These are phyloP conservation scores for Steinernema khuongi DNA, from an alignment of 1,140 invertebrate species.

Conservation along the genomic window DNA sequence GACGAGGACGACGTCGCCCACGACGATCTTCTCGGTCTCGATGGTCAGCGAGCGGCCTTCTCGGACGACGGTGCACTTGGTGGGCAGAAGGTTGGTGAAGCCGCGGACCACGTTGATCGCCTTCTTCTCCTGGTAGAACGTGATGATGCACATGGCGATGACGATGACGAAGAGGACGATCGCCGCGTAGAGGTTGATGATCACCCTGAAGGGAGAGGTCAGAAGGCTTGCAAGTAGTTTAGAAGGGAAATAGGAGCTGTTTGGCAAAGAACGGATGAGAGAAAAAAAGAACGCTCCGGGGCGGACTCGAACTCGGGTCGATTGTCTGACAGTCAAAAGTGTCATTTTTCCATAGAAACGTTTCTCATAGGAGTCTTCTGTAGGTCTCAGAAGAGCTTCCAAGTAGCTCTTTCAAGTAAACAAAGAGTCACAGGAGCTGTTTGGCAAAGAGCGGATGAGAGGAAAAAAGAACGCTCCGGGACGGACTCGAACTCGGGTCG, in stretches of 20 bases:
- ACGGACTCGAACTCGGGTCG: no score
- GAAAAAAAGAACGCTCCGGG: no score
- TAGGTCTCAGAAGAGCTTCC: no score
- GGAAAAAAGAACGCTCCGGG: no score
- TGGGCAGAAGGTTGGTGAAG: slow-evolving; percentile 29
- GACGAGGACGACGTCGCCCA: slow-evolving; percentile 51
- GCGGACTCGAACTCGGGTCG: no score
- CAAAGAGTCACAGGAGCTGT: no score
- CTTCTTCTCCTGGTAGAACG: slow-evolving; percentile 37
- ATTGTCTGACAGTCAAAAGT: no score
- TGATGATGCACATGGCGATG: slow-evolving; percentile 36
- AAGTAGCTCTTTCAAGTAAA: no score
- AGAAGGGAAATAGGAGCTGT: not conserved
- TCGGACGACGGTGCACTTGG: slow-evolving; percentile 33
- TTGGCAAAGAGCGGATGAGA: no score
- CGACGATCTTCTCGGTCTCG: slow-evolving; percentile 62
- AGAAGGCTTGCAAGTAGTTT: not conserved
- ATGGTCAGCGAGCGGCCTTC: slow-evolving; percentile 72
- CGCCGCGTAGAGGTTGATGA: slow-evolving; percentile 34
- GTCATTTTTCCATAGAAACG: no score
- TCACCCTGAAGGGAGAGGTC: slow-evolving; percentile 16
- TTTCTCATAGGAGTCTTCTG: no score
- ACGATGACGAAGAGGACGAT: slow-evolving; percentile 34
- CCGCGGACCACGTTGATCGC: slow-evolving; percentile 36
- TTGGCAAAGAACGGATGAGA: no score